Evolutionary conservation across 1,140 invertebrate species (phyloP), one percentile per base, ranked within the genome.

Genomic region (Lithobius niger): DNA sequence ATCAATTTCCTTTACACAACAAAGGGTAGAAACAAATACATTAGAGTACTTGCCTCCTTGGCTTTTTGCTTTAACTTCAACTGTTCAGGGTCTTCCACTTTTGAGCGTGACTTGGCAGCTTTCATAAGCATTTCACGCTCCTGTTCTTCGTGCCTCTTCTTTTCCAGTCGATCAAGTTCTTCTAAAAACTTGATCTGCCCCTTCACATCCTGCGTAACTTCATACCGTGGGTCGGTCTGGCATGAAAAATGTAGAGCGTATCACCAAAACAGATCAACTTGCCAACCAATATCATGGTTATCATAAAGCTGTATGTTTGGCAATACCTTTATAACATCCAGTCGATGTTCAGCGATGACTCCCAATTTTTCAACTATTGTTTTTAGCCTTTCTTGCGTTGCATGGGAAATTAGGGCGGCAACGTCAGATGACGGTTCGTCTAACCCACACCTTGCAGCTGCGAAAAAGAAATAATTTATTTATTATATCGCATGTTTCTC

Each of bases 41-140:
- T 24, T n/a, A 24, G 2, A 15, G 19, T 19, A 21, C 61, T 64
- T 70, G 82, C 82, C 73, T 86, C 84, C 77, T 84, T 88, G 63
- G 89, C 90, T 75, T 94, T 96, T 43, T 92, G 90, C 76, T 97
- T 97, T 55, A 97, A 74, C 71, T 97, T 97, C 0, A 88, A 83
- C 71, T 97, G 92, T 68, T 98, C 94, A 0, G 93, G 93, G 76
- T 97, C 94, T 75, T 97, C 94, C 24, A 88, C 84, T 76, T 96
- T 96, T 45, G 92, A 91, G 51, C 94, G 79, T 66, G 90, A 94
- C 71, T 97, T 97, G 21, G 93, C 93, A 4, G 91, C 91, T 62
- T 88, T 75, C 55, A 97, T 71, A 18, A 97, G 71, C 70, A 93
- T 81, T 68, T 97, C 94, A 58, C 93, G 76, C 66, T 97, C 93